Base-by-base conservation (phyloP, 2,888 invertebrate species). In the Aporophyla nigra region DNA sequence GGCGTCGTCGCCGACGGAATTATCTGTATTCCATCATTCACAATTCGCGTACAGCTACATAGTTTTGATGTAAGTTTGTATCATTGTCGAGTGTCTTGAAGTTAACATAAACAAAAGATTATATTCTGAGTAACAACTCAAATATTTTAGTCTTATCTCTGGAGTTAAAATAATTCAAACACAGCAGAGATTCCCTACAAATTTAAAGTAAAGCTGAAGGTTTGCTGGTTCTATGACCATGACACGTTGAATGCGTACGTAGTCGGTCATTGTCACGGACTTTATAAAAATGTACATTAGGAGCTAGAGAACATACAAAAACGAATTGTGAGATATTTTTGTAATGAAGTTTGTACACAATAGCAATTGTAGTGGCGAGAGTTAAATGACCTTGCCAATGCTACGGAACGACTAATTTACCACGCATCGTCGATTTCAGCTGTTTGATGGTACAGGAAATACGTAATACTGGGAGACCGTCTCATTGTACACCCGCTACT, bases 351-450 rank as follows among this genome's bases (percentile, higher is more conserved):
- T 72, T 78, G 77, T 81, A 84, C 77, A 86, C 84, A 84, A 87
- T 80, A 71, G 80, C 84, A 76, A 77, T 88, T 86, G 85, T 85
- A 87, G 76, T 86, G 84, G 83, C 79, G 86, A 87, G 89, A 90
- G 90, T 91, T 90, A 90, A 89, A 90, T 91, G 93, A 93, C 94
- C 94, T 94, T 94, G 94, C 89, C 89, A 90, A 89, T 92, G 92
- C 89, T 89, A 84, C 85, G 86, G 88, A 88, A 90, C 91, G 89
- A 87, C 90, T 92, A 92, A 93, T 93, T 93, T 89, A 88, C 84
- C 90, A 93, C 93, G 93, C 93, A 89, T 89, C 90, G 92, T 67
- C 88, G 89, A 87, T 85, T 91, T 90, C 91, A 92, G 91, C 91
- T 92, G 92, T 90, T 91, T 87, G 90, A 88, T 83, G 90, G 89